phyloP scores from a whole-genome alignment of 2,797 vertebrate genomes.

The Toxotes lorentzi region DNA sequence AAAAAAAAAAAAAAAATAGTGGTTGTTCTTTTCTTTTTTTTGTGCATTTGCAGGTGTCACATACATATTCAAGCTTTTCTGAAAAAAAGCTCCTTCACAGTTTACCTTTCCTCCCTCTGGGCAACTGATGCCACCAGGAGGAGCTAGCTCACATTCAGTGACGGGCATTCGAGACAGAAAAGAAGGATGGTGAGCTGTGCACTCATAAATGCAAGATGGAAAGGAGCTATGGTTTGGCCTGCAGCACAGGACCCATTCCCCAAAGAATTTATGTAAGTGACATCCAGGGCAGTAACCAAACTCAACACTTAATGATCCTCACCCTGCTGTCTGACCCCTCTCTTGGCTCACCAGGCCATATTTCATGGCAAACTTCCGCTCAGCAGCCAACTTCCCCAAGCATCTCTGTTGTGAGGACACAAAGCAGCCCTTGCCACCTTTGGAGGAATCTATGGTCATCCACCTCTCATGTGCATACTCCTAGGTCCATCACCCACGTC shows the following conservation, averaged over 20 bases:
- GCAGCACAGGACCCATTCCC: not conserved
- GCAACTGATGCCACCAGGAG: constrained; percentile 13
- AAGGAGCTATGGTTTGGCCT: not conserved
- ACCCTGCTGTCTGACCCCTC: not conserved
- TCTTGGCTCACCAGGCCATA: constrained; percentile 17
- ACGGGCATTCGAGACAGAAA: constrained; percentile 11
- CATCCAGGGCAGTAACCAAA: constrained; percentile 18
- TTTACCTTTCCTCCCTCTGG: constrained; percentile 19
- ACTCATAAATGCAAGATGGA: constrained; percentile 7
- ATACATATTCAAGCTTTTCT: not conserved
- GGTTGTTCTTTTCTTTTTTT: too few relatives aligned
- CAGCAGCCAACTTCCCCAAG: constrained; percentile 23
- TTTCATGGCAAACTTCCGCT: constrained; percentile 20
- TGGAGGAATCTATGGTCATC: not conserved
- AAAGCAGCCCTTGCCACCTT: constrained; percentile 7
- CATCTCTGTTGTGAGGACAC: constrained; percentile 30
- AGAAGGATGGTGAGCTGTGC: not conserved
- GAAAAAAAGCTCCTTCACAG: too few relatives aligned
- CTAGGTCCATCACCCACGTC: not conserved
- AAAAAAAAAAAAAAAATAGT: too few relatives aligned
- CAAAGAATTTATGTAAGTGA: constrained; percentile 35
- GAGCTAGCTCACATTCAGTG: constrained; percentile 1
- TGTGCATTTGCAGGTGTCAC: not conserved
- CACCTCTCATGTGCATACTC: constrained; percentile 16
- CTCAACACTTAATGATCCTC: constrained; percentile 43